Base-by-base conservation (phyloP, 1,140 invertebrate species). In the Bicyclus anynana region DNA sequence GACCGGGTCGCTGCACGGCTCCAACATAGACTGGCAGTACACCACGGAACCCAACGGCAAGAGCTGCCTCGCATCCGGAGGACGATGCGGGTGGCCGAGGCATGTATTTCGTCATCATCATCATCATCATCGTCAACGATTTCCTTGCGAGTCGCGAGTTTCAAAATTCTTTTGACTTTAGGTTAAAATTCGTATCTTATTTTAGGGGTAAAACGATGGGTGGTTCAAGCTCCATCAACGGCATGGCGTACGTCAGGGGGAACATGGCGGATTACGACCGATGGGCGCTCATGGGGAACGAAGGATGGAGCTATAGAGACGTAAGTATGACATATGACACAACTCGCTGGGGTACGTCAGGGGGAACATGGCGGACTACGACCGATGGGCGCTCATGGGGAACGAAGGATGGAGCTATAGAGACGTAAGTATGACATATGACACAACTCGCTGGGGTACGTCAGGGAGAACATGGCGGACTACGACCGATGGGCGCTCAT, bases 221-320 rank as follows among this genome's bases (percentile, higher is more conserved):
- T 5, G 94, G 95, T 2, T 93, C 92, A 0, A 94, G 93, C 46
- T 91, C 92, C 1, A 87, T 96, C 5, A 96, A 96, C 82, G 94
- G 93, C 37, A 94, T 96, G 94, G 92, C 94, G 4, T 95, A 96
- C 74, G 92, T 94, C 0, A 87, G 95, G 56, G 95, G 95, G 0
- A 94, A 95, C 80, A 90, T 85, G 23, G 67, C 79, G 9, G 95
- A 96, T 70, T 96, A 94, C 69, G 93, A 96, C 70, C 64, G 88
- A 3, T 96, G 95, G 95, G 81, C 77, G 78, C 75, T 77, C 46
- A 69, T 63, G 44, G 92, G 66, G 0, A 96, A 96, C 51, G 52
- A 48, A 18, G 80, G 80, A 9, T 83, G 80, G 80, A 80, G 76
- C 48, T 83, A 76, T 54, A 29, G 59, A 18, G 80, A 83, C 42